Conservation (phyloP, 2,113 vertebrate species). For the Pygoscelis adeliae region DNA sequence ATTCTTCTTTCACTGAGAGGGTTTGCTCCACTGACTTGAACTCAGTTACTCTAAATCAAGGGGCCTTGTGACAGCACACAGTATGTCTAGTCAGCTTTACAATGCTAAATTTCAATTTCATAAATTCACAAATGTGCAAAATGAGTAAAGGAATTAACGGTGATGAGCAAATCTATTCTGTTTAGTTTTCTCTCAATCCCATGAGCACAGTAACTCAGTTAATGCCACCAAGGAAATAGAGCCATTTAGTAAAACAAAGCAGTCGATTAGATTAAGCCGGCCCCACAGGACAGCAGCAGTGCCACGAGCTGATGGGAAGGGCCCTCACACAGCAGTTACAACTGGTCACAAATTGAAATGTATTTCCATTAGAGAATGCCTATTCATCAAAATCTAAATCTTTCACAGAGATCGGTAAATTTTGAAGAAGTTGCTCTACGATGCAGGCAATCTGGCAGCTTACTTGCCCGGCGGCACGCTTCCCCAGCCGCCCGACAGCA, state of each 20-base stretch:
- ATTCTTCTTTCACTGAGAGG: neutral
- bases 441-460: neutral
- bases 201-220: constrained; percentile 21
- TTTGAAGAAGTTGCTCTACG: neutral
- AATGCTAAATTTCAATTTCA: constrained; percentile 24
- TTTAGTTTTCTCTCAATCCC: constrained; percentile 18
- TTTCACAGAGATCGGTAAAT: neutral
- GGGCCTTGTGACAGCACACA: neutral
- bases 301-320: neutral
- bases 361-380: neutral
- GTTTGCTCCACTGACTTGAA: neutral
- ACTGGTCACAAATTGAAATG: neutral
- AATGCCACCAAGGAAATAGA: constrained; percentile 44
- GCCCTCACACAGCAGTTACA: neutral
- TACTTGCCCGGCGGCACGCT: neutral
- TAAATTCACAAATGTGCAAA: constrained; percentile 29
- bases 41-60: neutral
- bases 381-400: neutral
- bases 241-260: constrained; percentile 42
- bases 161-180: constrained; percentile 12
- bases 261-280: neutral
- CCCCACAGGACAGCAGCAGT: neutral
- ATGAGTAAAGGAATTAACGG: constrained; percentile 28
- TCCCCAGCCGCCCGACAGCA: rapidly evolving
- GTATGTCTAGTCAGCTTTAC: neutral